Evolutionary conservation across 1,140 invertebrate genomes (phyloP), one percentile per base, ranked within the genome.

Genomic region (Lucilia sericata): DNA sequence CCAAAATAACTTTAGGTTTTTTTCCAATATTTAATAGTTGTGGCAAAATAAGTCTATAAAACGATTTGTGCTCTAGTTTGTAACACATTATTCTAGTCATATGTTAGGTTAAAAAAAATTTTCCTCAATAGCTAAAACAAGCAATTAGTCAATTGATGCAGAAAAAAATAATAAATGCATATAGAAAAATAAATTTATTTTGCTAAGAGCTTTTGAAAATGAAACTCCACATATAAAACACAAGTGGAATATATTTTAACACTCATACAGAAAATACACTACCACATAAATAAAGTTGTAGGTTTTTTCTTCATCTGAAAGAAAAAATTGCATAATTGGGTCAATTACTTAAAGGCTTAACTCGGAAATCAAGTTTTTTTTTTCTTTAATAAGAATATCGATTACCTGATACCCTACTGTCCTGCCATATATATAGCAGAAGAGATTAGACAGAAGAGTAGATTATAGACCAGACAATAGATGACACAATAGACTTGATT

Each of bases 321-420:
- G n/a, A 70, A 70, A 70, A 78, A 78, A 78, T 78, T 78, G 75
- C 75, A 78, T 78, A 78, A 78, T 78, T 78, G 75, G 75, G 75
- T 78, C 75, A 78, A 78, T 78, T 78, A 78, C 75, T 78, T 78
- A 47, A 78, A 78, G 75, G 75, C 75, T 78, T 78, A 42, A 49
- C 75, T 47, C 42, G 75, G 75, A 78, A 78, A 78, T 78, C 75
- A 36, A 78, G 75, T 78, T 78, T 78, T 42, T 78, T 78, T 42
- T 76, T 36, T 17, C 25, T 34, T 76, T n/a, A 13, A 5, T 70
- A 2, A 25, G 65, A 21, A 25, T 7, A 21, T 70, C n/a, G n/a
- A 60, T 60, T 60, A 60, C 14, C 14, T 60, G 55, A n/a, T n/a
- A 17, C 55, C 55, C 55, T 60, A 60, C 55, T 60, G n/a, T n/a